A percentile compares a stretch with the other conserved stretches of the same genome.
These are phyloP conservation scores for Brotula barbata DNA, from an alignment of 2,797 vertebrate species.

Conservation along the genomic window DNA sequence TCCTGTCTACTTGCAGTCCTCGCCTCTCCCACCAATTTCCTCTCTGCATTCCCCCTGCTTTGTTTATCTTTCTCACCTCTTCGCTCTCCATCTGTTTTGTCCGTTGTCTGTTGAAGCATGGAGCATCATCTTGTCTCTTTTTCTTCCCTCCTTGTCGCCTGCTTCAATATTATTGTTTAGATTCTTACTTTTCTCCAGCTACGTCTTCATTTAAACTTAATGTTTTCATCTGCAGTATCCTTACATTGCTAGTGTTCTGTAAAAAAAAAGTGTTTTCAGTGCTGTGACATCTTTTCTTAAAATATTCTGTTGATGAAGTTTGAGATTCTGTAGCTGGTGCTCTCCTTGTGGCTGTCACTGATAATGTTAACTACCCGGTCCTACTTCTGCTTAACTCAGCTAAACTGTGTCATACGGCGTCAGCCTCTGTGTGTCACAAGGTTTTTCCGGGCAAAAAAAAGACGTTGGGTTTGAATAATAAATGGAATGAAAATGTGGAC, in stretches of 20 bases:
- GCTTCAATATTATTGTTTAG: not conserved
- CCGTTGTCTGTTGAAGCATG: constrained; percentile 10
- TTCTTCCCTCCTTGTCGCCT: not conserved
- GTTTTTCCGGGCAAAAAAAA: not conserved
- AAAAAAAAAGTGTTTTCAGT: too few relatives aligned
- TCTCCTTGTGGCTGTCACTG: too few relatives aligned
- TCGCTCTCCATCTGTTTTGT: constrained; percentile 27
- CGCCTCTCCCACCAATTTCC: constrained; percentile 55
- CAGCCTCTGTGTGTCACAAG: not conserved
- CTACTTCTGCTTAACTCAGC: too few relatives aligned
- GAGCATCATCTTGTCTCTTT: not conserved
- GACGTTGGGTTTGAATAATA: not conserved
- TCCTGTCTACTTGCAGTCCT: constrained; percentile 19
- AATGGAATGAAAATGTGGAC: not conserved
- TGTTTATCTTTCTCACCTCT: constrained; percentile 59
- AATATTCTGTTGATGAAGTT: not conserved
- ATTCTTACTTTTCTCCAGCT: not conserved
- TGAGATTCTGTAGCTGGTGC: too few relatives aligned
- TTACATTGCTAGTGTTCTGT: too few relatives aligned
- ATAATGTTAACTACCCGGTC: too few relatives aligned
- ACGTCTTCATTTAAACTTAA: not conserved
- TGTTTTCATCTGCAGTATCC: too few relatives aligned
- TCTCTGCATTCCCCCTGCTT: constrained; percentile 41
- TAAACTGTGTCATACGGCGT: too few relatives aligned
- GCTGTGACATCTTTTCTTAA: not conserved